Conservation (phyloP, 37 sponge, comb jelly and placozoan genomes). For the Cladorhizidae sp. region DNA sequence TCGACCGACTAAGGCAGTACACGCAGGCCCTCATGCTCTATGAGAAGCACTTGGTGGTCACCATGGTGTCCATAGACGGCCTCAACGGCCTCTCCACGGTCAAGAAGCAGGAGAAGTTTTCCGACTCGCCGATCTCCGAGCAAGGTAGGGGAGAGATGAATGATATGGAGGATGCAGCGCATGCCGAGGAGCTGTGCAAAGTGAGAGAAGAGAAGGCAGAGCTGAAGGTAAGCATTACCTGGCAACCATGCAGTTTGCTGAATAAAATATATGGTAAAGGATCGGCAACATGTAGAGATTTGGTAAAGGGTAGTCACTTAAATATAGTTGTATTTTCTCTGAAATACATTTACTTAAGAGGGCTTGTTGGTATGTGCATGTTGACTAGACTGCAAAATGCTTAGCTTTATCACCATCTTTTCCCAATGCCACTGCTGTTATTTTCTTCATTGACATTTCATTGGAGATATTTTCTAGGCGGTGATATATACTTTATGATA, state of each 20-base stretch:
- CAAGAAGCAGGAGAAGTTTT: slow-evolving; percentile 20
- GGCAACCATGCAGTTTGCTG: background rate
- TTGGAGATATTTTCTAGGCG: too few species aligned
- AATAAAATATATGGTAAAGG: background rate
- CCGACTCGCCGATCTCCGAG: slow-evolving; percentile 22
- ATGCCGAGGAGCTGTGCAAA: slow-evolving; percentile 77
- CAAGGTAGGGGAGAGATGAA: slow-evolving; percentile 15
- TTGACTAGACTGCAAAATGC: too few species aligned
- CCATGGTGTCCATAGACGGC: slow-evolving; percentile 46
- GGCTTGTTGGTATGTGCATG: too few species aligned
- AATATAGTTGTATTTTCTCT: too few species aligned
- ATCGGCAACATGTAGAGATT: background rate
- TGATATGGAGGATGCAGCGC: slow-evolving; percentile 68
- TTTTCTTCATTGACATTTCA: too few species aligned
- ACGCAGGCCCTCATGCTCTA: slow-evolving; percentile 30
- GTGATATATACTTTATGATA: too few species aligned
- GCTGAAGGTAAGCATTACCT: slow-evolving; percentile 74
- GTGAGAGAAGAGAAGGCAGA: slow-evolving; percentile 86
- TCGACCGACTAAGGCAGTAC: slow-evolving; percentile 61
- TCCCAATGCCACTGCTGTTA: too few species aligned
- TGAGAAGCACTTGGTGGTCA: slow-evolving; percentile 36
- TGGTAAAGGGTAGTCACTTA: too few species aligned
- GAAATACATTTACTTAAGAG: too few species aligned
- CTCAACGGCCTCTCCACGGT: slow-evolving; percentile 42
- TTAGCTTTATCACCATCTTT: too few species aligned